These are phyloP conservation scores for Poecilobothrus nobilitatus DNA, from an alignment of 2,888 invertebrate genomes.

Conservation along the genomic window DNA sequence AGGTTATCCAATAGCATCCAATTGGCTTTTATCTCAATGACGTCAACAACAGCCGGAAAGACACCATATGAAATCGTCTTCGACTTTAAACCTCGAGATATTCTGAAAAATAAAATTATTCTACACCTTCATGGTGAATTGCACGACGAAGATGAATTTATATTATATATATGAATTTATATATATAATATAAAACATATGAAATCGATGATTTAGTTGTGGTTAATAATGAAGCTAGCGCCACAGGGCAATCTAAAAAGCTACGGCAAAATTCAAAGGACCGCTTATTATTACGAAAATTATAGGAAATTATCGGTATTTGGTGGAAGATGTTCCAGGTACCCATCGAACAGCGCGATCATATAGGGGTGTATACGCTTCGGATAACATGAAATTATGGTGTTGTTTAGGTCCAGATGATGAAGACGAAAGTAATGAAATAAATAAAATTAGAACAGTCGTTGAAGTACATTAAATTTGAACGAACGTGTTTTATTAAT, in stretches of 20 bases:
- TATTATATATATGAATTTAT: too few relatives aligned
- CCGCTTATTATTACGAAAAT: constrained; percentile 20
- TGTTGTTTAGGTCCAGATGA: constrained; percentile 3
- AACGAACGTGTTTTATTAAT: too few relatives aligned
- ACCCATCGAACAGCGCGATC: constrained; percentile 19
- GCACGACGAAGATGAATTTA: too few relatives aligned
- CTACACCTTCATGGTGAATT: too few relatives aligned
- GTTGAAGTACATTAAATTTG: too few relatives aligned
- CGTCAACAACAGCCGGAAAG: too few relatives aligned
- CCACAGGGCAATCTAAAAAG: constrained; percentile 19
- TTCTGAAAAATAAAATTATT: too few relatives aligned
- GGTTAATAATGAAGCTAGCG: constrained; percentile 12
- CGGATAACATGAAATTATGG: constrained; percentile 23
- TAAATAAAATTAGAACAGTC: too few relatives aligned
- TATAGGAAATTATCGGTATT: constrained; percentile 23
- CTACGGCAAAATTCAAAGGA: constrained; percentile 22
- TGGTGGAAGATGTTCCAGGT: constrained; percentile 23
- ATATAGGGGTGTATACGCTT: constrained; percentile 22
- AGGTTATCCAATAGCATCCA: neutral
- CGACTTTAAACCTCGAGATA: too few relatives aligned
- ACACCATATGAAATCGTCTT: too few relatives aligned
- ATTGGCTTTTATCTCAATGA: too few relatives aligned
- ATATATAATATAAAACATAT: too few relatives aligned
- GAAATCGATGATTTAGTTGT: constrained; percentile 5
- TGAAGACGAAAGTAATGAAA: neutral